phyloP scores from a whole-genome alignment of 2,888 invertebrate species.

The Orthosia cruda region DNA sequence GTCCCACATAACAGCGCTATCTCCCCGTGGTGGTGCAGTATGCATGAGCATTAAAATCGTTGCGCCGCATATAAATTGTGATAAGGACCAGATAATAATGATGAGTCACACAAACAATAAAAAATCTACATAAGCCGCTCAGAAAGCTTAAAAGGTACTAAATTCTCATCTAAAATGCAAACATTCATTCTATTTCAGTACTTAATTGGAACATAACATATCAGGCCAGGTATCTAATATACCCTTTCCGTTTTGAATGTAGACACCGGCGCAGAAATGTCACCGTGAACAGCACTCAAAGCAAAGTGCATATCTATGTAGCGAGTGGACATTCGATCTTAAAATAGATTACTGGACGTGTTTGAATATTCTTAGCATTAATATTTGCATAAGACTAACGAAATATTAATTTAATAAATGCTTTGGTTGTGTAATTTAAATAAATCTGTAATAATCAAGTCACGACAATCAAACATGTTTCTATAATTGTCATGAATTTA shows the following conservation, averaged over 20 bases:
- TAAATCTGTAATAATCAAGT: constrained; percentile 45
- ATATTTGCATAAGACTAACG: constrained; percentile 52
- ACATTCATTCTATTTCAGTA: constrained; percentile 19
- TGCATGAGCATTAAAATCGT: too few species aligned
- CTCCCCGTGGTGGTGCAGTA: too few species aligned
- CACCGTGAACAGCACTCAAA: constrained; percentile 72
- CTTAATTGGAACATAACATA: constrained; percentile 17
- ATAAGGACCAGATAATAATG: background rate
- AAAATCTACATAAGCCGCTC: too few species aligned
- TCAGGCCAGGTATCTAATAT: constrained; percentile 14
- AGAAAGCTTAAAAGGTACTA: background rate
- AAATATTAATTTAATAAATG: constrained; percentile 48
- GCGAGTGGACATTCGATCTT: constrained; percentile 70
- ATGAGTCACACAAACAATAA: background rate
- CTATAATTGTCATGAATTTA: constrained; percentile 16
- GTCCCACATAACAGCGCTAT: too few species aligned
- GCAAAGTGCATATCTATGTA: constrained; percentile 79
- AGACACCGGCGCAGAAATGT: constrained; percentile 67
- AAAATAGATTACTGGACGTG: constrained; percentile 71
- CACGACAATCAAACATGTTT: constrained; percentile 27
- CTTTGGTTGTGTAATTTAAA: constrained; percentile 6
- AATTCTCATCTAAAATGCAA: constrained; percentile 10
- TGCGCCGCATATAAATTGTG: background rate
- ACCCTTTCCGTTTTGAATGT: constrained; percentile 42
- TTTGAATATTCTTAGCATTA: constrained; percentile 54